These are phyloP conservation scores for Lasioglossum marginatum DNA, from an alignment of 2,888 invertebrate genomes.

Conservation along the genomic window DNA sequence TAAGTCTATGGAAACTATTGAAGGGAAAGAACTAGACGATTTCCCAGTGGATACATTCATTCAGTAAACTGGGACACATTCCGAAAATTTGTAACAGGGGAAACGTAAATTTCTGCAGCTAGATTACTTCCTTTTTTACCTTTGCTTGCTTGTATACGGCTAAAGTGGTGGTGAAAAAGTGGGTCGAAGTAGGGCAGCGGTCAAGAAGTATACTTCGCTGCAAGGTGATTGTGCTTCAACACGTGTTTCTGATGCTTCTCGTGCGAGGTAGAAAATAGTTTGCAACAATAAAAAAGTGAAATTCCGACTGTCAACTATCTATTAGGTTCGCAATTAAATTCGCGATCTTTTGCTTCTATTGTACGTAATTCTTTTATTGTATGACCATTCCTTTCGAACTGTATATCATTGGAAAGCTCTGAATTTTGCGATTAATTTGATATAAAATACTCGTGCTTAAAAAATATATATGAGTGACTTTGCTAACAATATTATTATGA, in stretches of 20 bases:
- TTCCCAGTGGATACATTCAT: conserved; percentile 7
- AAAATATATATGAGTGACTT: no score
- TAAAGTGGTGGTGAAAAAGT: neutral
- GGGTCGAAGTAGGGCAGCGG: neutral
- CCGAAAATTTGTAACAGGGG: neutral
- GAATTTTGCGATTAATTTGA: no score
- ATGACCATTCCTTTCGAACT: no score
- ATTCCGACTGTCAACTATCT: neutral
- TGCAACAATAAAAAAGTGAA: neutral
- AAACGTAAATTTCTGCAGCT: neutral
- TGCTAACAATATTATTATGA: no score
- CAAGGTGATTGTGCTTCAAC: neutral
- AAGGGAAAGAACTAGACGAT: neutral
- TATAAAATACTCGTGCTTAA: no score
- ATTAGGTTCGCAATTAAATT: no score
- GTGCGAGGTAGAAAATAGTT: neutral
- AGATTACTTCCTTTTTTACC: neutral
- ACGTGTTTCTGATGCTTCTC: neutral
- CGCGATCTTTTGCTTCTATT: no score
- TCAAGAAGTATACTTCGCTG: neutral
- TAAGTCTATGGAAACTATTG: neutral
- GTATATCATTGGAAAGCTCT: no score
- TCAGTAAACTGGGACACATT: neutral
- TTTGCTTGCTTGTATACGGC: neutral
- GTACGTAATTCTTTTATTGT: no score